Evolutionary conservation across 2,888 invertebrate species (phyloP), one percentile per base, ranked within the genome.

Genomic region (Synergus gifuensis): DNA sequence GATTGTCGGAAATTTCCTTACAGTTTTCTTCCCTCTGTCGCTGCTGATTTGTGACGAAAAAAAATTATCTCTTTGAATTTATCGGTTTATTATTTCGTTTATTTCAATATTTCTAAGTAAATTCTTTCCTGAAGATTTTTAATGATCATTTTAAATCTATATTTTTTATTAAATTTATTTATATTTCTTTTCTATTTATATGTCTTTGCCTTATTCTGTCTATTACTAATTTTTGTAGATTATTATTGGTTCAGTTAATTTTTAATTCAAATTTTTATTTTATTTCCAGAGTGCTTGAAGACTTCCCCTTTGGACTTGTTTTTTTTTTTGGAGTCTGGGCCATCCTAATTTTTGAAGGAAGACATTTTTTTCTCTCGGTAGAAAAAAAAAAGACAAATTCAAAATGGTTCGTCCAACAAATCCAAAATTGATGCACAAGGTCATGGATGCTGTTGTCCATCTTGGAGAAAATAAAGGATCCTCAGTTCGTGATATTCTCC

Each of bases 381-480:
- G n/a, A n/a, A n/a, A 22, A 28, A 49, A 9, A 3, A 49, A 14
- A 14, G 4, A 3, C 36, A 7, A 42, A 66, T 7, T 58, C 79
- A 83, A 77, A 12, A 86, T 87, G 87, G 87, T 82, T 58, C 84
- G 85, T 42, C 84, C 89, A 11, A 89, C 90, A 76, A 87, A 89
- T 82, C 88, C 88, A 3, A 84, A 83, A 54, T 81, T 90, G 36
- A 89, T 90, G 89, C 85, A 84, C 40, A 82, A 85, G 11, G 87
- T 90, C 11, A 78, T 91, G 58, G 87, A 89, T 16, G 90, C 89
- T 5, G 85, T 91, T 58, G 77, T 66, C 22, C 81, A 82, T 76
- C 86, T 90, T 4, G 79, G 83, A 58, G 88, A 88, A 18, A 77
- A 78, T 0, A 88, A 85, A 77, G 90, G 90, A 36, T 89, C 89